Percentiles rank a stretch among this genome's conserved stretches.
These are phyloP conservation scores for Drosophila oshimai DNA, from an alignment of 1,140 invertebrate genomes.

Conservation along the genomic window DNA sequence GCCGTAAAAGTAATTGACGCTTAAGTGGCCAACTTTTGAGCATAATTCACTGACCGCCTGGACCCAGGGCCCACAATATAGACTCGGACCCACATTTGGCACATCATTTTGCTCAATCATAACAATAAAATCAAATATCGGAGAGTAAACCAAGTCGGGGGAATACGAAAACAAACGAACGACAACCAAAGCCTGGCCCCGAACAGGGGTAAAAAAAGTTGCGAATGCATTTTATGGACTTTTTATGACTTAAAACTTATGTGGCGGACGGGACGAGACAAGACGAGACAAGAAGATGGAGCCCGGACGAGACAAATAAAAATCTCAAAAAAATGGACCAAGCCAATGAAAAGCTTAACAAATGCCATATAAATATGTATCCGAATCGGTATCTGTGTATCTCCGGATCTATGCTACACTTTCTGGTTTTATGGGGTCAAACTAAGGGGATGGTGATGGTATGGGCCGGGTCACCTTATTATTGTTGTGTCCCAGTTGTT, in stretches of 20 bases:
- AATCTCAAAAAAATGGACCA: conserved; percentile 39
- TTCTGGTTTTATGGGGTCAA: conserved; percentile 66
- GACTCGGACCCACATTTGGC: conserved; percentile 49
- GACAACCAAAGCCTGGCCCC: neutral
- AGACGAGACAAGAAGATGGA: conserved; percentile 17
- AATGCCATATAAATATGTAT: conserved; percentile 76
- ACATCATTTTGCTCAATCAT: conserved; percentile 74
- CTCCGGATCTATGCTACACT: conserved; percentile 33
- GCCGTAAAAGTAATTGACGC: conserved; percentile 71
- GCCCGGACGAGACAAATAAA: conserved; percentile 19
- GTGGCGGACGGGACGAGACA: conserved; percentile 40
- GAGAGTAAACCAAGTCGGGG: conserved; percentile 22
- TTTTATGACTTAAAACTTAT: conserved; percentile 80
- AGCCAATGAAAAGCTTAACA: conserved; percentile 71
- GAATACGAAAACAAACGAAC: conserved; percentile 8
- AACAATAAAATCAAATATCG: conserved; percentile 76
- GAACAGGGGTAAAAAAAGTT: conserved; percentile 48
- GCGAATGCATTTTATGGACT: conserved; percentile 77
- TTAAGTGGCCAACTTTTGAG: conserved; percentile 69
- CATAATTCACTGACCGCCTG: conserved; percentile 56
- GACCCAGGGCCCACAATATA: neutral
- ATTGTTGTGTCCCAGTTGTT: conserved; percentile 76
- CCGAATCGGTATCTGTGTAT: conserved; percentile 34
- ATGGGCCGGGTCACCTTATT: conserved; percentile 42
- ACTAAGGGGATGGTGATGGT: neutral